Percentiles rank a stretch among this genome's conserved stretches.
Conservation (phyloP, 2,113 vertebrate species). For the Myotis brandtii region DNA sequence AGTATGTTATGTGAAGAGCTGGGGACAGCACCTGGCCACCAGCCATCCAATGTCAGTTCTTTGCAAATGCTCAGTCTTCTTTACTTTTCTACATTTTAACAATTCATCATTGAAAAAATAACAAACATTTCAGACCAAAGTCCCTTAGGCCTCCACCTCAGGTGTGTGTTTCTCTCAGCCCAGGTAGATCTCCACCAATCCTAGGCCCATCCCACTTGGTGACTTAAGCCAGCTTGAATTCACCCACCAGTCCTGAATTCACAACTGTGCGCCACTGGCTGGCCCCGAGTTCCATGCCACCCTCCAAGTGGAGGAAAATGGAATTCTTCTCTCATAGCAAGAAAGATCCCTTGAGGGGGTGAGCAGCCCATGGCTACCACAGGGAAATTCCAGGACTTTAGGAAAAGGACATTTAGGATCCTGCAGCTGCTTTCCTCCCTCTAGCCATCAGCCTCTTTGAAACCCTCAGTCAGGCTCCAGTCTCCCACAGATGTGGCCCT, state of each 20-base stretch:
- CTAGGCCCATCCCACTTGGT: background rate
- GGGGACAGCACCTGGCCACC: background rate
- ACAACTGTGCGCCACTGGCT: background rate
- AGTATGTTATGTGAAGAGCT: background rate
- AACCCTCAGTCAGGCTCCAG: background rate
- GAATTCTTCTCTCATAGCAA: conserved; percentile 56
- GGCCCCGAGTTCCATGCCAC: background rate
- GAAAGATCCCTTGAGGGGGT: conserved; percentile 64
- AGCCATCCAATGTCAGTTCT: background rate
- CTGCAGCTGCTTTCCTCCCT: background rate
- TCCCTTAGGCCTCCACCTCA: background rate
- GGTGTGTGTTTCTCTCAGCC: background rate
- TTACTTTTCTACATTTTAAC: background rate
- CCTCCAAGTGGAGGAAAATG: background rate
- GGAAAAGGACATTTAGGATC: background rate
- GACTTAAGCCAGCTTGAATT: background rate
- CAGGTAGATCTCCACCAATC: background rate
- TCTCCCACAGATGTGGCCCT: background rate
- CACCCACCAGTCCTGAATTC: background rate
- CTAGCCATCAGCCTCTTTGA: background rate
- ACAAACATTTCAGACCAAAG: background rate
- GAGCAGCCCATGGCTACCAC: background rate
- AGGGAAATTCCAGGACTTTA: background rate
- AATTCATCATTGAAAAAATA: background rate
- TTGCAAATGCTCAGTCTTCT: background rate